A percentile compares a stretch with the other conserved stretches of the same genome.
These are phyloP conservation scores for Notarius quadriscutis DNA, from an alignment of 2,113 vertebrate genomes.

Conservation along the genomic window DNA sequence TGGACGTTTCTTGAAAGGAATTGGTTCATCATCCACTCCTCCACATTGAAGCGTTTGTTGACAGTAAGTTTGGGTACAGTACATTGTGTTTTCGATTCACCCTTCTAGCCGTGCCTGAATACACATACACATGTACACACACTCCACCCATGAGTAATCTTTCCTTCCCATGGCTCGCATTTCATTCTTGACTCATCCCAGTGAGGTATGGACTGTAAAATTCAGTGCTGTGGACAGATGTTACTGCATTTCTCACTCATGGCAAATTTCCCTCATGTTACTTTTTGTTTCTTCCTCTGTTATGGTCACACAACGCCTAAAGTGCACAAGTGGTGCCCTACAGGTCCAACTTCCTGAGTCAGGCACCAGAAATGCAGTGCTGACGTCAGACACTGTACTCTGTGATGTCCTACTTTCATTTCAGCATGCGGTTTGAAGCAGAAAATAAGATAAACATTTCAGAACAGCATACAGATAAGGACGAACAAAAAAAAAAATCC, in stretches of 20 bases:
- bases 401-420: constrained; percentile 39
- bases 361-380: constrained; percentile 50
- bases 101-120: background rate
- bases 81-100: constrained; percentile 63
- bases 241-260: constrained; percentile 52
- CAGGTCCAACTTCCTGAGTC: constrained; percentile 34
- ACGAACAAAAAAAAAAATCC: background rate
- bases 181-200: constrained; percentile 72
- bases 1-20: background rate
- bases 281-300: constrained; percentile 45
- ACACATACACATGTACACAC: background rate
- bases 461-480: background rate
- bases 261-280: constrained; percentile 49
- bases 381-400: constrained; percentile 54
- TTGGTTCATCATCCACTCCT: background rate
- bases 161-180: constrained; percentile 58
- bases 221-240: constrained; percentile 54
- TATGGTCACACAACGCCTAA: constrained; percentile 41
- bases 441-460: constrained; percentile 21
- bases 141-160: constrained; percentile 57
- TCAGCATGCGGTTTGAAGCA: background rate
- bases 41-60: background rate
- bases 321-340: background rate
- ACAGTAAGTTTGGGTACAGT: constrained; percentile 59
- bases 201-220: constrained; percentile 64